A percentile compares a stretch with the other conserved stretches of the same genome.
Conservation (phyloP, 2,797 vertebrate genomes). For the Epinephelus coioides region DNA sequence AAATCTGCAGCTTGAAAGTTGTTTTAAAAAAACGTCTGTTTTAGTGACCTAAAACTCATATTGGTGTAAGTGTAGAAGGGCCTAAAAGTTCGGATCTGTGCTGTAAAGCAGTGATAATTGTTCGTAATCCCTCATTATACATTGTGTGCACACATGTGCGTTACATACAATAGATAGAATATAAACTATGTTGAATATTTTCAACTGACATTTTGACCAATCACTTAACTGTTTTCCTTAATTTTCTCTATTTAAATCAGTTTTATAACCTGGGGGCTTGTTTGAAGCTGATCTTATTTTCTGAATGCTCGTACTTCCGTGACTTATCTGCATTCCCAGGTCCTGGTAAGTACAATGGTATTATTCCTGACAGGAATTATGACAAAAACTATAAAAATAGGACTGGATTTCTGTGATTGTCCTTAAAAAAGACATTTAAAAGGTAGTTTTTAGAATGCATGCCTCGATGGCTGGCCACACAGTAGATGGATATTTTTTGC, state of each 20-base stretch:
- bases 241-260: not conserved
- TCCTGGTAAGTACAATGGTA: not conserved
- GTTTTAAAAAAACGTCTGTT: no score
- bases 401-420: not conserved
- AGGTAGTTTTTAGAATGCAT: not conserved
- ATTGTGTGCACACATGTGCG: not conserved
- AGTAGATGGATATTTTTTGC: conserved; percentile 53
- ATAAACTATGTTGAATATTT: not conserved
- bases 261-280: not conserved
- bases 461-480: not conserved
- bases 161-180: not conserved
- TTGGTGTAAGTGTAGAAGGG: no score
- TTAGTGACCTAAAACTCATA: no score
- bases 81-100: no score
- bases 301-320: accelerated
- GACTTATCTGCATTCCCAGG: not conserved
- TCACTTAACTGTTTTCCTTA: accelerated
- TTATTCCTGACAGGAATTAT: not conserved
- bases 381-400: not conserved
- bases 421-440: not conserved
- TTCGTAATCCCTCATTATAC: not conserved
- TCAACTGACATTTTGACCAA: not conserved
- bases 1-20: no score
- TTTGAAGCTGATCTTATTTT: not conserved
- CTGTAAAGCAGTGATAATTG: not conserved